These are phyloP conservation scores for Zygogramma bicolorata DNA, from an alignment of 2,888 invertebrate genomes.

Conservation along the genomic window DNA sequence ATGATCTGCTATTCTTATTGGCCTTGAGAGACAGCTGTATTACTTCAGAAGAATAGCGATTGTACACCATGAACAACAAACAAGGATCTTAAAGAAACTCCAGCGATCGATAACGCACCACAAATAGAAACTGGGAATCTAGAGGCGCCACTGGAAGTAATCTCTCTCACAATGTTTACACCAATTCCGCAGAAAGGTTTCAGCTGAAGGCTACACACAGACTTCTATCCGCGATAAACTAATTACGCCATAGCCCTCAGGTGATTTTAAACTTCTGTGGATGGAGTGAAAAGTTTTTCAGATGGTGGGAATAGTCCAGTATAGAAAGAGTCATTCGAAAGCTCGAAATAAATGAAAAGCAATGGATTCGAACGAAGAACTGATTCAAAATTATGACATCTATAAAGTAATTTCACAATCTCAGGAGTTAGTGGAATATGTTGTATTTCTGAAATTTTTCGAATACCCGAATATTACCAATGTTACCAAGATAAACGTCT, in stretches of 20 bases:
- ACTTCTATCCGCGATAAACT: conserved; percentile 5
- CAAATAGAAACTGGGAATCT: not conserved
- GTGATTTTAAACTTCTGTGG: not conserved
- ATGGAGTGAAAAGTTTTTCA: not conserved
- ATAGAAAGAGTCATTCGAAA: not conserved
- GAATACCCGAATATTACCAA: no score
- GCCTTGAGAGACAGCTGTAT: no score
- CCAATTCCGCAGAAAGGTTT: conserved; percentile 6
- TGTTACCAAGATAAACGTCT: no score
- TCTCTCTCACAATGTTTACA: conserved; percentile 5
- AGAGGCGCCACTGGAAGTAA: not conserved
- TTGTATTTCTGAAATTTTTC: no score
- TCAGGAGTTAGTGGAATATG: no score
- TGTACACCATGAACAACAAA: not conserved
- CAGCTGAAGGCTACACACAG: not conserved
- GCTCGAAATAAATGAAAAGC: not conserved
- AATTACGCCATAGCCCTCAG: not conserved
- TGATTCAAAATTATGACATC: no score
- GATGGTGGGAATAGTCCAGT: not conserved
- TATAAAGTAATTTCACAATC: no score
- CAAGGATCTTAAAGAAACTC: not conserved
- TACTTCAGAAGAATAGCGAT: no score
- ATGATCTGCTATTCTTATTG: no score
- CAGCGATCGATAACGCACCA: not conserved
- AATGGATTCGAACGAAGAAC: not conserved